These are phyloP conservation scores for Endomychus coccineus DNA, from an alignment of 2,888 invertebrate species.

Conservation along the genomic window DNA sequence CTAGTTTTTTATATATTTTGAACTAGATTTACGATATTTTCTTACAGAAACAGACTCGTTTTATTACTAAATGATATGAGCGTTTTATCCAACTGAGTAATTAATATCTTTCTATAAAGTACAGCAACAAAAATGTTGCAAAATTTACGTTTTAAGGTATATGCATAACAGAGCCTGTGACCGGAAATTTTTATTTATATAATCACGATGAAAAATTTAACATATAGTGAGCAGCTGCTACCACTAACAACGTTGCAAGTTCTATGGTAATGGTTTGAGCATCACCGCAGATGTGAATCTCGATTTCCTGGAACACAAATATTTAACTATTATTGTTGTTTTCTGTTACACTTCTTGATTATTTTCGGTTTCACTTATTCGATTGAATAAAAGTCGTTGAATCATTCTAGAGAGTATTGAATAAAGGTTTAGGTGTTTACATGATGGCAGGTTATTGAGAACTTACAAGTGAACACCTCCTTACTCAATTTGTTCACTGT, in stretches of 20 bases:
- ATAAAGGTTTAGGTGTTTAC: neutral
- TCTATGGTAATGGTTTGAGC: conserved; percentile 34
- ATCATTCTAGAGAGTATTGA: no score
- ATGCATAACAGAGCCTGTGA: conserved; percentile 8
- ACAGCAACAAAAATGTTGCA: no score
- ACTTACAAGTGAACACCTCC: neutral
- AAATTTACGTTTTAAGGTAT: no score
- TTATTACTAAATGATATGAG: conserved; percentile 11
- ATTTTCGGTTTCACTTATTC: no score
- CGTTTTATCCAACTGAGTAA: conserved; percentile 10
- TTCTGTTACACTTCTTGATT: no score
- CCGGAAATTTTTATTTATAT: neutral
- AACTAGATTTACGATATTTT: no score
- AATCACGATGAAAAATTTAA: conserved; percentile 22
- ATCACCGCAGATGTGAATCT: conserved; percentile 56
- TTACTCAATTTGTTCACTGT: no score
- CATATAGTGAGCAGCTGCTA: conserved; percentile 13
- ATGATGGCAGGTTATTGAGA: neutral
- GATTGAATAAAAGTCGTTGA: no score
- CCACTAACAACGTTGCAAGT: conserved; percentile 21
- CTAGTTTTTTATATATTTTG: conserved; percentile 9
- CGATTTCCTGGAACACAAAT: conserved; percentile 51
- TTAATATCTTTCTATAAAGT: no score
- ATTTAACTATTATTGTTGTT: no score
- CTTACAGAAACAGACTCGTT: no score